These are phyloP conservation scores for Coenonympha glycerion DNA, from an alignment of 2,888 invertebrate genomes.

Conservation along the genomic window DNA sequence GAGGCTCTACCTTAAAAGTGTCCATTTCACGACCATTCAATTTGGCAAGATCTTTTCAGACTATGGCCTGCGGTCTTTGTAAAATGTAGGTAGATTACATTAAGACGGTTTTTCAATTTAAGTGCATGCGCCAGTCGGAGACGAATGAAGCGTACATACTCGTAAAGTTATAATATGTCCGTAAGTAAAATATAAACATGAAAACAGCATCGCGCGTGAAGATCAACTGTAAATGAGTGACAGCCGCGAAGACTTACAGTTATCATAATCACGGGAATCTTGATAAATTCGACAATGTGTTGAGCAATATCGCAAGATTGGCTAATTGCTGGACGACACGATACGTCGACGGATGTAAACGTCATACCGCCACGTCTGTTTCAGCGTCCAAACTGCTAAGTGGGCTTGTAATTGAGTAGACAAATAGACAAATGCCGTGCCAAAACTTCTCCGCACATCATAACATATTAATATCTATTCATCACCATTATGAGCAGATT, in stretches of 20 bases:
- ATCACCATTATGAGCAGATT: no score
- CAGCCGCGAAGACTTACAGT: conserved; percentile 21
- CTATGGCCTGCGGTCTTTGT: no score
- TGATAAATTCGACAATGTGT: conserved; percentile 16
- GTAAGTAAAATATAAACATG: no score
- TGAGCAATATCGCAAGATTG: conserved; percentile 16
- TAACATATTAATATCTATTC: no score
- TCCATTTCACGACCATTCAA: neutral
- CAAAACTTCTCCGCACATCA: neutral
- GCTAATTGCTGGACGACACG: conserved; percentile 19
- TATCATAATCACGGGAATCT: conserved; percentile 24
- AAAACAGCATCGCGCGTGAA: no score
- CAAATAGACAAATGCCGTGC: neutral
- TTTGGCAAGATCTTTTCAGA: conserved; percentile 14
- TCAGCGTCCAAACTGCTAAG: conserved; percentile 3
- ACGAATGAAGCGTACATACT: no score
- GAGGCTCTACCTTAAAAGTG: no score
- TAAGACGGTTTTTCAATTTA: no score
- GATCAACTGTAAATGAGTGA: no score
- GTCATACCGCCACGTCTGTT: conserved; percentile 5
- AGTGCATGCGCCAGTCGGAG: no score
- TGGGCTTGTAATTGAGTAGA: neutral
- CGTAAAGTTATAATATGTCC: no score
- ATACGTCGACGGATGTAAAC: conserved; percentile 16
- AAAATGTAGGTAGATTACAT: no score